These are phyloP conservation scores for Delia radicum DNA, from an alignment of 1,140 invertebrate species.

Conservation along the genomic window DNA sequence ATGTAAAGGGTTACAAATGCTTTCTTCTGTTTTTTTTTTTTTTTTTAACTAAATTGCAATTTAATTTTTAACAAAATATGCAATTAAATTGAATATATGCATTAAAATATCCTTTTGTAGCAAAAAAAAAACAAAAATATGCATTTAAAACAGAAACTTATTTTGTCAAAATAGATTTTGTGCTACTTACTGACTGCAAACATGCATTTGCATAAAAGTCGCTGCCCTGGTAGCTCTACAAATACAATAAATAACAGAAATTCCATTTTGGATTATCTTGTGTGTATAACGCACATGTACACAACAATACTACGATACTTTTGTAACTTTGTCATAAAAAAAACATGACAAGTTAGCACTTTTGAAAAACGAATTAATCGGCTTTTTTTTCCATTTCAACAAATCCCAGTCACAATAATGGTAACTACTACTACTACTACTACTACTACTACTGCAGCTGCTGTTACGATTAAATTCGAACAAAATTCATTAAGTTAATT, in stretches of 20 bases:
- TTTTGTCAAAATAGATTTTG: no score
- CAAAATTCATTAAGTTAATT: not conserved
- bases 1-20: no score
- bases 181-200: no score
- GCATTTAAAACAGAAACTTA: no score
- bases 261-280: constrained; percentile 5
- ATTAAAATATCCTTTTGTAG: no score
- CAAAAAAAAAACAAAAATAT: no score
- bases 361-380: constrained; percentile 13
- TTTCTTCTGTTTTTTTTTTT: no score
- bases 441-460: not conserved
- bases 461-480: not conserved
- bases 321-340: not conserved
- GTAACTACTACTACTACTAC: not conserved
- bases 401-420: not conserved
- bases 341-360: constrained; percentile 6
- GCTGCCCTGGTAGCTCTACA: no score
- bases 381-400: constrained; percentile 13
- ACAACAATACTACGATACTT: not conserved
- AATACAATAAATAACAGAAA: not conserved
- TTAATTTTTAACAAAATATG: no score
- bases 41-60: no score
- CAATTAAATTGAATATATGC: no score
- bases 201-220: no score
- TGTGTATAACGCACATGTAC: not conserved